phyloP scores from a whole-genome alignment of 2,888 invertebrate species.

The Aelia acuminata region DNA sequence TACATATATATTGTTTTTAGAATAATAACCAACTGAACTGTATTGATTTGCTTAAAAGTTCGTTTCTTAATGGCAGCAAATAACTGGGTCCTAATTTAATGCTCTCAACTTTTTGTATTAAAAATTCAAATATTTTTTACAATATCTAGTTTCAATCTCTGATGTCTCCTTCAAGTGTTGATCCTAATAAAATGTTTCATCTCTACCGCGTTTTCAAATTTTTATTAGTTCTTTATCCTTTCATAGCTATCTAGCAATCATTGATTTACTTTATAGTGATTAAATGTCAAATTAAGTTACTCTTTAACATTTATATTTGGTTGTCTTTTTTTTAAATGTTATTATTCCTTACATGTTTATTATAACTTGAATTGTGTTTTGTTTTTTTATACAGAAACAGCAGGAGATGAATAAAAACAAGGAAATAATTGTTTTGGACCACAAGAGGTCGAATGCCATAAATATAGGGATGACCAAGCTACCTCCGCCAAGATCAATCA shows the following conservation, averaged over 20 bases:
- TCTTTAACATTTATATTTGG: not conserved
- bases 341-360: not conserved
- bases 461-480: slow-evolving; percentile 99
- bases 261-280: not conserved
- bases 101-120: too few relatives aligned
- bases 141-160: not conserved
- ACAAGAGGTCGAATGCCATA: slow-evolving; percentile 98
- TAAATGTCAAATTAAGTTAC: not conserved
- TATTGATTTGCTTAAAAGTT: too few relatives aligned
- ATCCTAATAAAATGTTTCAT: not conserved
- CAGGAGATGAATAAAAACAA: slow-evolving; percentile 88
- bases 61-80: too few relatives aligned
- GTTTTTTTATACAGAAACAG: slow-evolving; percentile 76
- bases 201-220: not conserved
- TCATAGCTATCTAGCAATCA: not conserved
- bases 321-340: not conserved
- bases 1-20: too few relatives aligned
- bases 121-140: not conserved
- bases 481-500: slow-evolving; percentile 97
- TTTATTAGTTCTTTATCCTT: not conserved
- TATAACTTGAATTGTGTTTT: not conserved
- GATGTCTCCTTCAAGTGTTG: not conserved
- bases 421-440: slow-evolving; percentile 94
- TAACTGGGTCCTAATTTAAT: too few relatives aligned
- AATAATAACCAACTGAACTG: too few relatives aligned